Conservation (phyloP, 1,140 invertebrate species). For the silkworm (Bombyx mori) region DNA sequence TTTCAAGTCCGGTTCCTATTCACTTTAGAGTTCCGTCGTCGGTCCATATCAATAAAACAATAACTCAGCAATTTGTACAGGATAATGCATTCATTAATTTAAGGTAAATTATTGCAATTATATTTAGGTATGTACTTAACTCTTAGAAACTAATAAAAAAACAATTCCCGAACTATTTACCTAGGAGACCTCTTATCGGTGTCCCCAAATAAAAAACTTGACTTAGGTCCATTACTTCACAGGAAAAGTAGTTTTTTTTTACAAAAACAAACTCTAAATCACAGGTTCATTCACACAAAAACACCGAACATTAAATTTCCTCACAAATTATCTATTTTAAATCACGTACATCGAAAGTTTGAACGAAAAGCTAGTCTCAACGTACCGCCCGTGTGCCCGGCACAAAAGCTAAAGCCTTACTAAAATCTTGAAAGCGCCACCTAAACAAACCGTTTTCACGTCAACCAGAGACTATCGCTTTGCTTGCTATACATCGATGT, state of each 20-base stretch:
- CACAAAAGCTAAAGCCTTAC: slow-evolving; percentile 38
- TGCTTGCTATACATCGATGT: too few relatives aligned
- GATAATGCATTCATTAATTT: too few relatives aligned
- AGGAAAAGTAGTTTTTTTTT: not conserved
- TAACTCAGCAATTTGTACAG: too few relatives aligned
- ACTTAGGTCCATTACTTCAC: not conserved
- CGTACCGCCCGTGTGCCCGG: slow-evolving; percentile 25
- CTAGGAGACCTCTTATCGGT: slow-evolving; percentile 23
- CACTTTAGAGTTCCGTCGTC: too few relatives aligned
- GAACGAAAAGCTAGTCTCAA: slow-evolving; percentile 30
- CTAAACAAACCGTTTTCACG: too few relatives aligned
- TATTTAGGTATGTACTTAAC: too few relatives aligned
- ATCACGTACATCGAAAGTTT: slow-evolving; percentile 45
- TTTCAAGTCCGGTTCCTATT: too few relatives aligned
- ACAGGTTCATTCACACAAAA: slow-evolving; percentile 13
- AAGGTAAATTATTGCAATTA: too few relatives aligned
- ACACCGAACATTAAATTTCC: slow-evolving; percentile 3
- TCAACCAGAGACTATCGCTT: too few relatives aligned
- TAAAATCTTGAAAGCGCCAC: slow-evolving; percentile 15
- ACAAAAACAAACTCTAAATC: slow-evolving; percentile 5
- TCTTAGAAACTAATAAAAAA: too few relatives aligned
- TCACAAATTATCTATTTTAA: slow-evolving; percentile 4
- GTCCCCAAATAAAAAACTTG: slow-evolving; percentile 8
- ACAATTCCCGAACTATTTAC: slow-evolving; percentile 18
- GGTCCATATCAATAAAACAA: too few relatives aligned